A percentile compares a stretch with the other conserved stretches of the same genome.
Conservation (phyloP, 1,140 invertebrate species). For the Cryptotermes secundus region DNA sequence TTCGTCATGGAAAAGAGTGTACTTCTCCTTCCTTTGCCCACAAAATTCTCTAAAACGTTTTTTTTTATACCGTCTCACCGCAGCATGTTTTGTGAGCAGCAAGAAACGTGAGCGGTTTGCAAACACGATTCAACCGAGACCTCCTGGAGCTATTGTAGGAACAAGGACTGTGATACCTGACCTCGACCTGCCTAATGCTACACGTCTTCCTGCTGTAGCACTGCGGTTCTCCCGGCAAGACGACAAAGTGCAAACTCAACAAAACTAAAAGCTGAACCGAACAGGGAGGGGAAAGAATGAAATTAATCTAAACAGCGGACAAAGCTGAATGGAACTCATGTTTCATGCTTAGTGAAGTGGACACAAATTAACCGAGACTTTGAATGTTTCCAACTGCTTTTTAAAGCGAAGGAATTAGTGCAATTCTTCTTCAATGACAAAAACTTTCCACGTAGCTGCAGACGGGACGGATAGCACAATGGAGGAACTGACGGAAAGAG, state of each 20-base stretch:
- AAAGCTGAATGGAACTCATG: neutral
- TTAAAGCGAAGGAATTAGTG: neutral
- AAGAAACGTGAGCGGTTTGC: conserved; percentile 24
- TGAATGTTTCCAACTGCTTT: neutral
- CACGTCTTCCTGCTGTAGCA: neutral
- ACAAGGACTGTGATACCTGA: neutral
- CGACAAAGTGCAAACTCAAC: neutral
- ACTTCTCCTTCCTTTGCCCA: neutral
- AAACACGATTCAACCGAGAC: neutral
- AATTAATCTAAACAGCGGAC: neutral
- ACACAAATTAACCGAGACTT: neutral
- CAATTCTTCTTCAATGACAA: neutral
- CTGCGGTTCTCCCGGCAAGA: neutral
- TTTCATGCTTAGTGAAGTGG: neutral
- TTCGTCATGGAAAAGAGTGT: neutral
- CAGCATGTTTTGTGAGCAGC: conserved; percentile 20
- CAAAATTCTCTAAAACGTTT: neutral
- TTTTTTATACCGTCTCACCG: conserved; percentile 22
- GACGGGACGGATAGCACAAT: neutral
- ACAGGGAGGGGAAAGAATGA: neutral
- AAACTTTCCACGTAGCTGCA: neutral
- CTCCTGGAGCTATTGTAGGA: neutral
- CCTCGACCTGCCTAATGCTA: neutral
- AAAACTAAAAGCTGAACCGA: neutral
- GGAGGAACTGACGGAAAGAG: neutral